Evolutionary conservation across 2,888 invertebrate genomes (phyloP).

Genomic region (Papilio protenor): DNA sequence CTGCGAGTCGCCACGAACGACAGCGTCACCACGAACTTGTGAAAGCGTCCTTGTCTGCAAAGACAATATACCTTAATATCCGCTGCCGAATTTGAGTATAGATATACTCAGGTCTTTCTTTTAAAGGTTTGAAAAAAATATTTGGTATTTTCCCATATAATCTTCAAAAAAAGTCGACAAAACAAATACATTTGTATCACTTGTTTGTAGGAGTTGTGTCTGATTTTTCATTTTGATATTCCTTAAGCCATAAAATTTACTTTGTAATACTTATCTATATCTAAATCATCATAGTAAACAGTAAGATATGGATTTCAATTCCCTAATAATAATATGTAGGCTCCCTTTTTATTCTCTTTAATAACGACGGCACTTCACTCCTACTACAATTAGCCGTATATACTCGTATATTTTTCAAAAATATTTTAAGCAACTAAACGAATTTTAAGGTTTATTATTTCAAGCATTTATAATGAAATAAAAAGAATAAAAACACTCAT

Average conservation of each 20-base stretch:
- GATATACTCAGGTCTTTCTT: neutral
- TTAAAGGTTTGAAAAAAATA: neutral
- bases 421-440: too few species aligned
- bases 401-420: too few species aligned
- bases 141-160: neutral
- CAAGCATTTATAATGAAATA: neutral
- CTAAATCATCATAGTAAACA: too few species aligned
- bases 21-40: slow-evolving; percentile 92
- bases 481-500: neutral
- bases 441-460: neutral
- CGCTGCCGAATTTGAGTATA: neutral
- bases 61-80: slow-evolving; percentile 52
- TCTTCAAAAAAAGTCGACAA: neutral
- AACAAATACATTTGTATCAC: neutral
- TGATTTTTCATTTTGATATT: too few species aligned
- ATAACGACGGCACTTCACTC: too few species aligned
- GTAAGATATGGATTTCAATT: too few species aligned
- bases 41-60: slow-evolving; percentile 92
- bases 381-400: too few species aligned
- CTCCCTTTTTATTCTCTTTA: too few species aligned
- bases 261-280: too few species aligned
- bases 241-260: neutral
- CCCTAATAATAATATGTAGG: too few species aligned
- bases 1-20: slow-evolving; percentile 96
- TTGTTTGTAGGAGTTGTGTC: neutral